Percentiles rank a stretch among this genome's conserved stretches.
These are phyloP conservation scores for Pogonocherus hispidulus DNA, from an alignment of 2,888 invertebrate genomes.

Conservation along the genomic window DNA sequence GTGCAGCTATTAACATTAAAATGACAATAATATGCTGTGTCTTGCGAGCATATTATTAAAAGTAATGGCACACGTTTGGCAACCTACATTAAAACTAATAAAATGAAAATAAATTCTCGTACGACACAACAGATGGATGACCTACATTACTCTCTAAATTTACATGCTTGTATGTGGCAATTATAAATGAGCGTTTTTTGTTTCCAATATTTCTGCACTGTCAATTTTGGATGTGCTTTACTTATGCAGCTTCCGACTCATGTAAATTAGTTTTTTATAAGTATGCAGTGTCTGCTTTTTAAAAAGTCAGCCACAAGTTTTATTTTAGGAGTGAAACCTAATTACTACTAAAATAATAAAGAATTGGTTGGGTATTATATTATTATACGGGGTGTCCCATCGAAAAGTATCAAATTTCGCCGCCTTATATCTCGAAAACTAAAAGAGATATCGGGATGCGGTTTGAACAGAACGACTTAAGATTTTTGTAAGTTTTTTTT, in stretches of 20 bases:
- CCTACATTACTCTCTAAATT: slow-evolving; percentile 11
- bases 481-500: too few species aligned
- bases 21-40: background rate
- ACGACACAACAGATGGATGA: slow-evolving; percentile 11
- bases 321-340: too few species aligned
- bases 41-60: background rate
- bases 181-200: slow-evolving; percentile 5
- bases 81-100: slow-evolving; percentile 16
- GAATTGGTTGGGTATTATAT: too few species aligned
- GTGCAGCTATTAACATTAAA: background rate
- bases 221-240: background rate
- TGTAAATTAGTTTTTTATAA: background rate
- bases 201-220: background rate
- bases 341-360: too few species aligned
- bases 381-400: too few species aligned
- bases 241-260: background rate
- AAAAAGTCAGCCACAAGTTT: too few species aligned
- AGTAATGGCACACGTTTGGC: slow-evolving; percentile 11
- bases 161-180: background rate
- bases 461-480: too few species aligned
- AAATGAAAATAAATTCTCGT: slow-evolving; percentile 3
- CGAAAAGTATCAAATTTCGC: too few species aligned
- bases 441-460: too few species aligned
- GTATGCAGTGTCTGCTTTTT: too few species aligned
- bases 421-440: too few species aligned